phyloP scores from a whole-genome alignment of 1,140 invertebrate genomes.

The Pseudomyrmex dendroicus region DNA sequence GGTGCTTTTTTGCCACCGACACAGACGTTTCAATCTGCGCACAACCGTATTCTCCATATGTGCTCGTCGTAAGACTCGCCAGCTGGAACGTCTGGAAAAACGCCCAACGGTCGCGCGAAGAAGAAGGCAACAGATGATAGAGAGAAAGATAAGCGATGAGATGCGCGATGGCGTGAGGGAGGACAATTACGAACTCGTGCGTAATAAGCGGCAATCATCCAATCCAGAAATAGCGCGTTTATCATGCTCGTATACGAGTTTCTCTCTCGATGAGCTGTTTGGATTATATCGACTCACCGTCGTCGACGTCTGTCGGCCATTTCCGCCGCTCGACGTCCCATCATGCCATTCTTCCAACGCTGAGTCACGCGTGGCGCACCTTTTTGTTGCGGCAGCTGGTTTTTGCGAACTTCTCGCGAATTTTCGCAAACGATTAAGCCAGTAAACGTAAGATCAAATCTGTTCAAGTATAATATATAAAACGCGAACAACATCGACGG shows the following conservation, averaged over 20 bases:
- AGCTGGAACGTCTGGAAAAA: constrained; percentile 22
- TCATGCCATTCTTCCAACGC: constrained; percentile 28
- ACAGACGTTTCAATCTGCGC: not conserved
- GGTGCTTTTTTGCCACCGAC: not conserved
- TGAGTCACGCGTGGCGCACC: constrained; percentile 24
- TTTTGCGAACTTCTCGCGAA: not conserved
- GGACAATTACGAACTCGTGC: constrained; percentile 47
- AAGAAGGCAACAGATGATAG: not conserved
- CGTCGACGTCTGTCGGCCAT: constrained; percentile 15
- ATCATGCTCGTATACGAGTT: constrained; percentile 28
- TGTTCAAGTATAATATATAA: no score
- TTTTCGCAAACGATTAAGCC: not conserved
- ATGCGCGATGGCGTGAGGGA: constrained; percentile 23
- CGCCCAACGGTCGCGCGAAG: not conserved
- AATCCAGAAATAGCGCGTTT: constrained; percentile 50
- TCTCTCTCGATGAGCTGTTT: not conserved
- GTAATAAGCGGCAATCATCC: constrained; percentile 63
- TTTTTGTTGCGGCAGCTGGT: constrained; percentile 28
- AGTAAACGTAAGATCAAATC: not conserved
- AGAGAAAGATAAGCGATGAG: not conserved
- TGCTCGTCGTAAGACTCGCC: not conserved
- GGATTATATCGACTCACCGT: constrained; percentile 9
- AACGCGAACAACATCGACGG: no score
- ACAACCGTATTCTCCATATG: not conserved
- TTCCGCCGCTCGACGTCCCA: constrained; percentile 24